Conservation (phyloP, 2,888 invertebrate genomes). For the Rotaria macrura region DNA sequence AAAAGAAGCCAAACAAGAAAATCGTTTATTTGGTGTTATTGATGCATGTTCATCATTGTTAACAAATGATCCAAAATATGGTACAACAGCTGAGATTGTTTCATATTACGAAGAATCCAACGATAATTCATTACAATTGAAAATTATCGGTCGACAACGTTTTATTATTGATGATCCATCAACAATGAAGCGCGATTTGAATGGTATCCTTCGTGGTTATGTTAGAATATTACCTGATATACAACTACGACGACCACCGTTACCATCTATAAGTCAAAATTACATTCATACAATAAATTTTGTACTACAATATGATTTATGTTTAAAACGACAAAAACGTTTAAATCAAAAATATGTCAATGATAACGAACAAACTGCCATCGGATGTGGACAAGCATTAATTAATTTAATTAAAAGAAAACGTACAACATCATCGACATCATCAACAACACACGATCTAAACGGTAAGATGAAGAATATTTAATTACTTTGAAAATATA, state of each 20-base stretch:
- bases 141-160: conserved; percentile 18
- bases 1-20: background rate
- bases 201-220: background rate
- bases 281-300: background rate
- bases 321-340: background rate
- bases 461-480: background rate
- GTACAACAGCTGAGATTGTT: conserved; percentile 18
- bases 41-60: conserved; percentile 7
- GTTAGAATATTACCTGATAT: background rate
- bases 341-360: background rate
- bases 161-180: background rate
- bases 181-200: conserved; percentile 5
- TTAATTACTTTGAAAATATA: background rate
- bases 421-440: conserved; percentile 18
- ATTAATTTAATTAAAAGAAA: background rate
- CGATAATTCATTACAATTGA: background rate
- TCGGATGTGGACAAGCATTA: background rate
- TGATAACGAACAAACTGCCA: background rate
- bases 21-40: conserved; percentile 14
- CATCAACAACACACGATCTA: background rate
- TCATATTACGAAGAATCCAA: conserved; percentile 13
- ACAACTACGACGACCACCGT: background rate
- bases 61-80: background rate
- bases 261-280: background rate
- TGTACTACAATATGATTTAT: background rate